Base-by-base conservation (phyloP, 2,888 invertebrate species). In the Rhopalosiphum nymphaeae region DNA sequence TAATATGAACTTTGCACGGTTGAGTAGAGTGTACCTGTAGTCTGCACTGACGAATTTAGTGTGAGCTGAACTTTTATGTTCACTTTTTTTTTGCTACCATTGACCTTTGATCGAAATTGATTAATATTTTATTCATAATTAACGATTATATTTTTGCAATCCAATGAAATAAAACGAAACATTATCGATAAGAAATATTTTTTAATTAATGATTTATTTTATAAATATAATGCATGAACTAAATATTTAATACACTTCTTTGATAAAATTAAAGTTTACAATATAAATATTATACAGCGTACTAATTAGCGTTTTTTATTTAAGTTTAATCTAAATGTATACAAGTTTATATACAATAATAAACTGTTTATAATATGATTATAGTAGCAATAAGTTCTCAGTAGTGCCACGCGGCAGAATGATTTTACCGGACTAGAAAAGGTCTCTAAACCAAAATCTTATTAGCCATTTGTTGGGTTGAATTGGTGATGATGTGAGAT, bases 21-120 rank as follows among this genome's bases (percentile, higher is more conserved):
- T 78, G 2, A 11, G 36, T 36, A 1, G 36, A 78, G 36, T 78
- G 21, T 21, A 36, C 21, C 3, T 78, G 36, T 21, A 78, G 36
- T 78, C 36, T 36, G 36, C 9, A 78, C 78, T 36, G 36, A 78
- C 36, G 78, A 78, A 78, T 78, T 78, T 11, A 36, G 9, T 78
- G 36, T 36, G 78, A 36, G 36, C 78, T 78, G 36, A 78, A 36
- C 36, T 78, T 21, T 7, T 78, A 21, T 78, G 78, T 36, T 2
- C 9, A 26, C 26, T 85, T 44, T 85, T 85, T 85, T 85, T 78
- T 36, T 87, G 49, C 53, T 87, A 16, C 9, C n/a, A 87, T 49
- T n/a, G 87, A n/a, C 87, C 49, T 87, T 87, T 87, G 53, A 53
- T 87, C 46, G 49, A 87, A 87, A 87, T 49, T 53, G 49, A 87